These are phyloP conservation scores for Meliscaeva auricollis DNA, from an alignment of 2,888 invertebrate species.

Conservation along the genomic window DNA sequence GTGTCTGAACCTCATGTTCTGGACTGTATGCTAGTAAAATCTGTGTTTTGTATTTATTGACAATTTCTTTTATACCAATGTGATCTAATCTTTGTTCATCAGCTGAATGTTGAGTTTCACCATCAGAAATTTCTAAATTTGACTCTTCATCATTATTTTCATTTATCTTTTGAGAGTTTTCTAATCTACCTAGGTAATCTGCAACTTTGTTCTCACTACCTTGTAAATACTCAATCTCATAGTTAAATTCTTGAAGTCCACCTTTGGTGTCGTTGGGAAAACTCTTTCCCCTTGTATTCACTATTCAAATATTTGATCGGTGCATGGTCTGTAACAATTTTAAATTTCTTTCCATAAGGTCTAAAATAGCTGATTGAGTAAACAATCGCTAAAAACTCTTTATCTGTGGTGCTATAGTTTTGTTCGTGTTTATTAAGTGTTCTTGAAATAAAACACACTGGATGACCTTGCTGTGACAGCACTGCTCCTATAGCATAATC, in stretches of 20 bases:
- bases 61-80: too few species aligned
- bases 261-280: constrained; percentile 40
- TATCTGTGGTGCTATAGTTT: constrained; percentile 3
- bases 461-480: constrained; percentile 51
- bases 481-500: constrained; percentile 57
- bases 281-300: constrained; percentile 67
- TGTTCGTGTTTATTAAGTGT: not conserved
- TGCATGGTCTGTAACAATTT: constrained; percentile 1
- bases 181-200: too few species aligned
- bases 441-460: constrained; percentile 37
- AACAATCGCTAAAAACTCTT: constrained; percentile 2
- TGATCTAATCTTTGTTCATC: too few species aligned
- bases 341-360: constrained; percentile 28
- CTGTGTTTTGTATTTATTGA: too few species aligned
- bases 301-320: constrained; percentile 56
- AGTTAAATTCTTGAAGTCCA: constrained; percentile 2
- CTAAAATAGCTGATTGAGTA: not conserved
- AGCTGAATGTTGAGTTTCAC: too few species aligned
- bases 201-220: too few species aligned
- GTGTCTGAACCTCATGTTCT: too few species aligned
- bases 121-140: too few species aligned
- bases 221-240: not conserved
- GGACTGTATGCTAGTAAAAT: too few species aligned
- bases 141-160: too few species aligned
- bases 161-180: too few species aligned